Conservation (phyloP, 1,140 invertebrate genomes). For the Drosophila jambulina region DNA sequence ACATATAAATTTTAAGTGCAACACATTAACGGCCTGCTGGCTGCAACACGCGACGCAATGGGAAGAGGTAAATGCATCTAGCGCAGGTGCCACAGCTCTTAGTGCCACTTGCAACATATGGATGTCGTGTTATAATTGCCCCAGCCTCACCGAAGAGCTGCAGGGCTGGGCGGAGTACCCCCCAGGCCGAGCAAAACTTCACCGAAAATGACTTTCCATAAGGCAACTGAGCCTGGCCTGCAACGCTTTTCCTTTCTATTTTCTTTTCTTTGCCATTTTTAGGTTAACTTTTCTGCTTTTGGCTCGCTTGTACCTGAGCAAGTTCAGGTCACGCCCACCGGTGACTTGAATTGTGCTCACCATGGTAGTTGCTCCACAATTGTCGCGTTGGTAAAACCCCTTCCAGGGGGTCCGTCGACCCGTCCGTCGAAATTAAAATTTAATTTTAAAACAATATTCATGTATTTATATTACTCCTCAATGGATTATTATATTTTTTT, state of each 20-base stretch:
- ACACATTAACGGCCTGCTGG: slow-evolving; percentile 72
- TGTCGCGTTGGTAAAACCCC: slow-evolving; percentile 1
- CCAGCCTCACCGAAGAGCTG: slow-evolving; percentile 9
- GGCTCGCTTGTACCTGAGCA: slow-evolving; percentile 12
- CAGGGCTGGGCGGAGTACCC: slow-evolving; percentile 18
- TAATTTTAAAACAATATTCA: too few species aligned
- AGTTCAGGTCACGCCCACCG: slow-evolving; percentile 29
- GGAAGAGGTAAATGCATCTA: slow-evolving; percentile 57
- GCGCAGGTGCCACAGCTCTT: slow-evolving; percentile 73
- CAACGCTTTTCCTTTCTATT: neutral
- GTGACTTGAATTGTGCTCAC: slow-evolving; percentile 12
- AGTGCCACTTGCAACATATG: slow-evolving; percentile 71
- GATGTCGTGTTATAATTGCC: slow-evolving; percentile 75
- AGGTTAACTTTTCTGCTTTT: slow-evolving; percentile 27
- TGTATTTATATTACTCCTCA: too few species aligned
- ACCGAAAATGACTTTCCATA: slow-evolving; percentile 70
- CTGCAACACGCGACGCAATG: slow-evolving; percentile 35
- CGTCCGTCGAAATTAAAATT: too few species aligned
- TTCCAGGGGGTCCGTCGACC: too few species aligned
- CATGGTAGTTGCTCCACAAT: slow-evolving; percentile 7
- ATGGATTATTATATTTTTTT: too few species aligned
- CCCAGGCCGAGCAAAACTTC: slow-evolving; percentile 29
- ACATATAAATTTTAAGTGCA: slow-evolving; percentile 79
- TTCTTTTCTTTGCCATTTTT: slow-evolving; percentile 7
- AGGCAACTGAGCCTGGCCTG: slow-evolving; percentile 29